Base-by-base conservation (phyloP, 1,140 invertebrate genomes). In the Lepidurus packardi region DNA sequence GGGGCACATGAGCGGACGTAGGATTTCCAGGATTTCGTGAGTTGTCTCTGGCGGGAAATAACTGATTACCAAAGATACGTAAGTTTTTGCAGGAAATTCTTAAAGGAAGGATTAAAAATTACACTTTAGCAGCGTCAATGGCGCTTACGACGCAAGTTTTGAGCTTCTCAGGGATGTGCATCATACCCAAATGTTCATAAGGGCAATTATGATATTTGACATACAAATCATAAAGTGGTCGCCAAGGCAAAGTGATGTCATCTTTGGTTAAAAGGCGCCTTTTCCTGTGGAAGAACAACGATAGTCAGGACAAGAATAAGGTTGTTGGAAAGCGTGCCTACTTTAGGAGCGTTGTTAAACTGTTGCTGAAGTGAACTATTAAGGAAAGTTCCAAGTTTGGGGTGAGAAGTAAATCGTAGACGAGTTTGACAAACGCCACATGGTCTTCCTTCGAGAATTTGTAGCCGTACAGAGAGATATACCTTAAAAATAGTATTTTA, bases 401-500 rank as follows among this genome's bases (percentile, higher is more conserved):
- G 81, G 92, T 91, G 11, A 90, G 89, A 7, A 94, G 83, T 45
- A 95, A 83, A 83, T 95, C 91, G 84, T 92, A 94, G 75, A 92
- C 87, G 47, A 97, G 83, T 82, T 94, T 91, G n/a, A 98, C 90
- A 25, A 98, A 89, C n/a, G 87, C 84, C 34, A 98, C 89, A 83
- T 98, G 95, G 84, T 97, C 95, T 82, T 93, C 91, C 85, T 97
- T 97, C 2, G 90, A 91, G 85, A 98, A 96, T 82, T 93, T 93
- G 80, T 91, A 84, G 13, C 93, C 93, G 87, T 95, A 95, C 41
- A 95, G 85, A 81, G 90, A 88, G 43, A 96, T 90, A 82, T 94
- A 96, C 82, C 92, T 92, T 82, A 80, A 89, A 87, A 79, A 81
- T 82, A 83, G 82, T 81, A 81, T 78, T 43, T 53, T 45, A 78